Evolutionary conservation across 2,888 invertebrate species (phyloP).

Genomic region (Monopis laevigella): DNA sequence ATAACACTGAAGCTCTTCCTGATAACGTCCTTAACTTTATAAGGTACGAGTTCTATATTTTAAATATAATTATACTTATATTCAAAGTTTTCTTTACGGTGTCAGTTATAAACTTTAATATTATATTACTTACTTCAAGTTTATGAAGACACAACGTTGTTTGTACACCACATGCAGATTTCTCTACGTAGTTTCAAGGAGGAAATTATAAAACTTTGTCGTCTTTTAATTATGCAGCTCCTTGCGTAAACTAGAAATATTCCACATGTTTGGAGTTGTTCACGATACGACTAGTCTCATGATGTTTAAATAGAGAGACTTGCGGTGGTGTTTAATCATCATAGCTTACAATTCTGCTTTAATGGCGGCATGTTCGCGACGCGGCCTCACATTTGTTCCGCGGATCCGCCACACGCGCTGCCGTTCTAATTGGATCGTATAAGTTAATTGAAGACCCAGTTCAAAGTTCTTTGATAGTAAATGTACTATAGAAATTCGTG

Average conservation of each 20-base stretch:
- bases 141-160: too few relatives aligned
- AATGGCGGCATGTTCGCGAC: constrained; percentile 4
- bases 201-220: too few relatives aligned
- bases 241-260: too few relatives aligned
- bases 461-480: constrained; percentile 25
- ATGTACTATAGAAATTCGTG: too few relatives aligned
- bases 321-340: neutral
- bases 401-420: constrained; percentile 23
- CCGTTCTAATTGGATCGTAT: constrained; percentile 56
- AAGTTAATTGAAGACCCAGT: constrained; percentile 45
- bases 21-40: constrained; percentile 76
- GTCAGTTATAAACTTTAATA: too few relatives aligned
- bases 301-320: neutral
- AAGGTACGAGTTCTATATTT: constrained; percentile 38
- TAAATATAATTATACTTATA: neutral
- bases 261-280: too few relatives aligned
- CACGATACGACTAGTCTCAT: neutral
- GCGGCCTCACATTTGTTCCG: constrained; percentile 44
- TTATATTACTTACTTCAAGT: too few relatives aligned
- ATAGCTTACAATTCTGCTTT: neutral
- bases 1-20: constrained; percentile 71
- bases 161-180: too few relatives aligned
- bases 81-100: too few relatives aligned
- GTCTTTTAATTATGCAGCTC: too few relatives aligned
- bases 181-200: too few relatives aligned